Evolutionary conservation across 2,113 vertebrate genomes (phyloP).

Genomic region (Nyctereutes procyonoides): DNA sequence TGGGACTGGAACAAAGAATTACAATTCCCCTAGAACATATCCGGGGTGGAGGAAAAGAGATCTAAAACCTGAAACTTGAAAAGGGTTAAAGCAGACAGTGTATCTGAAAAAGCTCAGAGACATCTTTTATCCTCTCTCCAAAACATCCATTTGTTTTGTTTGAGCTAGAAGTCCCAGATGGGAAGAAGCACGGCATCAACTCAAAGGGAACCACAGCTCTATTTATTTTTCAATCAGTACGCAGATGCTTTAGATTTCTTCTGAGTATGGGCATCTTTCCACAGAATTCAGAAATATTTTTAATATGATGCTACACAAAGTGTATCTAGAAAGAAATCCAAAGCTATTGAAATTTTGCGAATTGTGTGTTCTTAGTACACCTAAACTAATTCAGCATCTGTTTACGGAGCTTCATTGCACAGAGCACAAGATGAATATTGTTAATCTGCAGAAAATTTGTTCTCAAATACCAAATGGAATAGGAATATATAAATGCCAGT

Average conservation of each 20-base stretch:
- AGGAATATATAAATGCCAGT: not conserved
- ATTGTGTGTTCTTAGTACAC: not conserved
- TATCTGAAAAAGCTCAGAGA: constrained; percentile 41
- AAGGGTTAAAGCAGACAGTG: constrained; percentile 51
- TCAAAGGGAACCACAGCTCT: constrained; percentile 64
- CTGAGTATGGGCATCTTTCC: constrained; percentile 12
- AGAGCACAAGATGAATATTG: not conserved
- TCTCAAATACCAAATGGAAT: not conserved
- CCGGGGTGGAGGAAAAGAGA: not conserved
- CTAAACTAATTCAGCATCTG: not conserved
- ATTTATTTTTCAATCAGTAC: constrained; percentile 71
- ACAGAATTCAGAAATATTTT: constrained; percentile 43
- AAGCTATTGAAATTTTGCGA: constrained; percentile 19
- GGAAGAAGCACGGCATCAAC: constrained; percentile 25
- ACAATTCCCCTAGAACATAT: constrained; percentile 8
- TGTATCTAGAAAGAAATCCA: constrained; percentile 50
- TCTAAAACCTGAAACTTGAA: constrained; percentile 4
- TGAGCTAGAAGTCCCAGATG: constrained; percentile 65
- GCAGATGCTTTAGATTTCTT: constrained; percentile 64
- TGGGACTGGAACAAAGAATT: constrained; percentile 33
- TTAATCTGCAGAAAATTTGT: not conserved
- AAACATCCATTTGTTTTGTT: constrained; percentile 60
- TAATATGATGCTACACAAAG: not conserved
- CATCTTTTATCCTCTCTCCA: constrained; percentile 56
- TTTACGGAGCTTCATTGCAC: not conserved